Percentiles rank a stretch among this genome's conserved stretches.
phyloP scores from a whole-genome alignment of 2,113 vertebrate species.

The Phalacrocorax aristotelis region DNA sequence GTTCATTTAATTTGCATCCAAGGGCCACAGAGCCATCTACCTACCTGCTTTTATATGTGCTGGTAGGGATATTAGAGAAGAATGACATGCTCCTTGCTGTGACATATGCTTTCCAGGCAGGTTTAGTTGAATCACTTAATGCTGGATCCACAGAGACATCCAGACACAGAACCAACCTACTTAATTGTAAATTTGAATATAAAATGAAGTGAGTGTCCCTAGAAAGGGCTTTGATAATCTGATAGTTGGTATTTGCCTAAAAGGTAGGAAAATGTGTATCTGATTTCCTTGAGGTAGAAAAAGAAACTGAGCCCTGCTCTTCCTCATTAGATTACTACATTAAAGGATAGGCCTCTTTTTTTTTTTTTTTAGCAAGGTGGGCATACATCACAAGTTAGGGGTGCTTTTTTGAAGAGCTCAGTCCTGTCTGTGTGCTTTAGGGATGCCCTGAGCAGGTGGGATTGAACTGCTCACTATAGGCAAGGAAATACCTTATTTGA shows the following conservation, averaged over 20 bases:
- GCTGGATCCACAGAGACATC: constrained; percentile 37
- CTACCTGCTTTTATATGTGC: not conserved
- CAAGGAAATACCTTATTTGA: not conserved
- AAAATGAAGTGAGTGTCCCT: constrained; percentile 38
- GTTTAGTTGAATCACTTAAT: constrained; percentile 50
- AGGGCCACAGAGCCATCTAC: constrained; percentile 1
- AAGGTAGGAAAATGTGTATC: constrained; percentile 13
- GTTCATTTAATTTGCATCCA: constrained; percentile 32
- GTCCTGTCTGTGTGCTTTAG: not conserved
- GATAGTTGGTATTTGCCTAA: constrained; percentile 19
- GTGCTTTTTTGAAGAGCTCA: not conserved
- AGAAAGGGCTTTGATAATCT: constrained; percentile 43
- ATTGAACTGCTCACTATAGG: not conserved
- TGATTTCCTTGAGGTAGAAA: constrained; percentile 34
- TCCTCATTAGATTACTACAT: not conserved
- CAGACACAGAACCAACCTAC: constrained; percentile 18
- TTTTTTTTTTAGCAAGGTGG: not conserved
- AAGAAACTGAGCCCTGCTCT: not conserved
- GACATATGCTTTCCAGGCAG: constrained; percentile 32
- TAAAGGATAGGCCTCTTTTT: not conserved
- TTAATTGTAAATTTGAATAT: constrained; percentile 60
- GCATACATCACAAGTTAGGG: not conserved
- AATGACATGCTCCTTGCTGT: constrained; percentile 29
- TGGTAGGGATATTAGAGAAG: constrained; percentile 22
- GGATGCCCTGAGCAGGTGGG: not conserved